Base-by-base conservation (phyloP, 2,113 vertebrate species). In the Eira barbara region DNA sequence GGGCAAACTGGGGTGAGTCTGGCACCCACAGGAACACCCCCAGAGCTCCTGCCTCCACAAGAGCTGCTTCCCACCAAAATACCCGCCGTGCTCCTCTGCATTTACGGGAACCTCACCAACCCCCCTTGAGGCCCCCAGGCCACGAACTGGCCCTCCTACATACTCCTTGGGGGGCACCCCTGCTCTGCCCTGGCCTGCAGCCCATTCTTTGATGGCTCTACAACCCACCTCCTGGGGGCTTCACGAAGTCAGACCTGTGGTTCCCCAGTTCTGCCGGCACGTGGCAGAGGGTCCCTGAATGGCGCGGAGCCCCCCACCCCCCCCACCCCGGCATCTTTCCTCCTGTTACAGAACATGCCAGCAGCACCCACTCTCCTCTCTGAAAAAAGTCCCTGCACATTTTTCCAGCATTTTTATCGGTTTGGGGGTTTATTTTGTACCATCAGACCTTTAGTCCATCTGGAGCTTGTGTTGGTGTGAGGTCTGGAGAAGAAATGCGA, bases 361-460 rank as follows among this genome's bases (percentile, higher is more conserved):
- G 14, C 42, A 76, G 11, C 2, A 15, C 17, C 36, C 86, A 47
- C 52, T 84, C 17, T 61, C 81, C 39, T 84, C 21, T 31, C 52
- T 29, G 52, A 39, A 73, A 57, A 82, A n/a, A 21, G 52, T 15
- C 80, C 80, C 65, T 83, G 17, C 34, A 4, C 14, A 31, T 21
- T 47, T 52, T 45, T 9, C 42, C 9, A 92, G 79, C 65, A n/a
- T 59, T 25, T 71, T 83, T n/a, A n/a, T n/a, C 82, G 36, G 39
- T 47, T 92, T 73, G 45, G 52, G 31, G 52, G 8, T 74, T 61
- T 61, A 59, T 47, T 92, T 15, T 61, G 29, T 74, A 55, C 31
- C 65, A 21, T 47, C 81, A 2, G 45, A 36, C 65, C 92, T 81
- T 85, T 20, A 42, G 87, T 74, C 80, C 87, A 57, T 86, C 74